Base-by-base conservation (phyloP, 1,140 invertebrate genomes). In the Ceratina calcarata region DNA sequence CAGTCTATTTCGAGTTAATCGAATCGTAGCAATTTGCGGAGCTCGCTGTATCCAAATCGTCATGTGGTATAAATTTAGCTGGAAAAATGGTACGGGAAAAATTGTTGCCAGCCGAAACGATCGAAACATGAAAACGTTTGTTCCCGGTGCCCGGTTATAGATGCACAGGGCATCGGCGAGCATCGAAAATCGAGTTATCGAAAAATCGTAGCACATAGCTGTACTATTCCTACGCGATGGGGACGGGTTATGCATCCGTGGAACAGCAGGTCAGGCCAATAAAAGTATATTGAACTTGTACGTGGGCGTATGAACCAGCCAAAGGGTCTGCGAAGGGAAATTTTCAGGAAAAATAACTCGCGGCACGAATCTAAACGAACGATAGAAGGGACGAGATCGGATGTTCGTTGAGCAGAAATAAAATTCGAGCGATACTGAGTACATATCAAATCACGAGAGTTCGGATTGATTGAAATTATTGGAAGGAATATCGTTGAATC, bases 201-300 rank as follows among this genome's bases (percentile, higher is more conserved):
- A 51, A 82, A 82, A 69, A 77, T 45, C 55, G 18, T 20, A 37
- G 20, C 20, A 20, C 37, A 24, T 18, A 49, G 18, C 2, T 70
- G 20, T 53, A 67, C 15, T 72, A 10, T 45, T 18, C 15, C n/a
- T 60, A 27, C 64, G 61, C 37, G 20, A 22, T 64, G 18, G 27
- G 45, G 8, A 15, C 37, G 53, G 51, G 24, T 71, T 83, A 55
- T 79, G 60, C 65, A 69, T 81, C 57, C 80, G n/a, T 55, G 60
- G 45, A 81, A 83, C 75, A 74, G 70, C 27, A 37, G 74, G 76
- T 64, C 60, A 57, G 71, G 57, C 57, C 79, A 86, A 86, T 86
- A 82, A 84, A 85, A 85, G 82, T 85, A 66, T 75, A 84, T 84
- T 72, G 84, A 81, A 85, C 73, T 78, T 85, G 55, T 81, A 84